phyloP scores from a whole-genome alignment of 2,113 vertebrate species.

The Ariopsis seemanni region DNA sequence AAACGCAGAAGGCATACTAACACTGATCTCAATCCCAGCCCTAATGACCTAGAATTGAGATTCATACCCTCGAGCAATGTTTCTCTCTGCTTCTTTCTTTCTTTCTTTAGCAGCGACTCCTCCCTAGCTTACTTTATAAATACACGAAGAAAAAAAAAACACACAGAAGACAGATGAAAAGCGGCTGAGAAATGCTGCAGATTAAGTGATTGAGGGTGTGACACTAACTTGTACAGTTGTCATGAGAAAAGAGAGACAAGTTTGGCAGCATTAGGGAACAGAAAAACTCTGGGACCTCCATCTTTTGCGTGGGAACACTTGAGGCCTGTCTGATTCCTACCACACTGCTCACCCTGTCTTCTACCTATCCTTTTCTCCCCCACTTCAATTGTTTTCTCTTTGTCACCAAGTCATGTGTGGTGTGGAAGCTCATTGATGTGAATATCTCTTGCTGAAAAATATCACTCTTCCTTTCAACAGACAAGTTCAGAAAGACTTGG shows the following conservation, averaged over 20 bases:
- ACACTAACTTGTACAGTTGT: slow-evolving; percentile 18
- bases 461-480: slow-evolving; percentile 13
- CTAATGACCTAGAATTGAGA: neutral
- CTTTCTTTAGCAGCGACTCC: neutral
- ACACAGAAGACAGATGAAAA: slow-evolving; percentile 8
- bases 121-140: neutral
- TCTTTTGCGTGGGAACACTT: slow-evolving; percentile 72
- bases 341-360: slow-evolving; percentile 12
- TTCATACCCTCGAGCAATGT: neutral
- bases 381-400: slow-evolving; percentile 59
- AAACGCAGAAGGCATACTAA: neutral
- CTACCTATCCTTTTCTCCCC: slow-evolving; percentile 37
- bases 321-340: slow-evolving; percentile 61
- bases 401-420: slow-evolving; percentile 47
- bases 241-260: slow-evolving; percentile 20
- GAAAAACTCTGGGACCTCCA: slow-evolving; percentile 57
- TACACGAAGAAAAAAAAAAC: neutral
- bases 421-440: slow-evolving; percentile 33
- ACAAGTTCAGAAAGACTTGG: neutral
- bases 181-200: neutral
- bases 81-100: neutral
- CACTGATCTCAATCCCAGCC: neutral
- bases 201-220: slow-evolving; percentile 41
- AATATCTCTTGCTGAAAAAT: slow-evolving; percentile 33
- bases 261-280: slow-evolving; percentile 32